Evolutionary conservation across 2,113 vertebrate species (phyloP).

Genomic region (Edolisoma coerulescens): DNA sequence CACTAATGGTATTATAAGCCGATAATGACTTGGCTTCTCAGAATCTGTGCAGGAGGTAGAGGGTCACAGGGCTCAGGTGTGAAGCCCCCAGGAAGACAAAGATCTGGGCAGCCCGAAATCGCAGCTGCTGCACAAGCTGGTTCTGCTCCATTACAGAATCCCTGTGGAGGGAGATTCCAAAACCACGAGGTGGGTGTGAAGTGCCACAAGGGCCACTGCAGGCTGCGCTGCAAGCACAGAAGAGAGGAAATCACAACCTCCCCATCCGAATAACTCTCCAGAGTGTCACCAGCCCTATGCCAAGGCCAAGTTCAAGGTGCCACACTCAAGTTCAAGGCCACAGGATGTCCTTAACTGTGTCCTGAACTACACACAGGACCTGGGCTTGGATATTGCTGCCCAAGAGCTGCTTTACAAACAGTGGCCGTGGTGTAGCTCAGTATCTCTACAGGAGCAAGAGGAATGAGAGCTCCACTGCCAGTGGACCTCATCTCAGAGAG

Average conservation of each 20-base stretch:
- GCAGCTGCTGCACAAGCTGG: accelerated
- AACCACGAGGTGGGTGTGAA: not conserved
- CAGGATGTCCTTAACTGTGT: not conserved
- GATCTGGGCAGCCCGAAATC: not conserved
- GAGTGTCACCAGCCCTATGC: accelerated
- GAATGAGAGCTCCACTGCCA: not conserved
- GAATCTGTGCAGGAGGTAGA: not conserved
- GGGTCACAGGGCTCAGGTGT: accelerated
- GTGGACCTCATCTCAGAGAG: not conserved
- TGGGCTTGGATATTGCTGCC: not conserved
- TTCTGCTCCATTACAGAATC: not conserved
- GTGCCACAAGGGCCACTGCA: not conserved
- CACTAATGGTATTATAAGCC: not conserved
- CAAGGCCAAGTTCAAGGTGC: not conserved
- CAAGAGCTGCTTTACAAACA: not conserved
- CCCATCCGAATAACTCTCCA: not conserved
- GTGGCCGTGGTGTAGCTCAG: accelerated
- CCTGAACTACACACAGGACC: not conserved
- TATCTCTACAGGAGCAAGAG: not conserved
- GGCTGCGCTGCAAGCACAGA: not conserved
- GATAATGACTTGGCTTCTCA: not conserved
- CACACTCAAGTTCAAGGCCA: not conserved
- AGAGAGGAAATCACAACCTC: not conserved
- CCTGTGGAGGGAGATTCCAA: not conserved
- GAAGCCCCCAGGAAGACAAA: not conserved